Base-by-base conservation (phyloP, 2,797 vertebrate genomes). In the Synanceia verrucosa region DNA sequence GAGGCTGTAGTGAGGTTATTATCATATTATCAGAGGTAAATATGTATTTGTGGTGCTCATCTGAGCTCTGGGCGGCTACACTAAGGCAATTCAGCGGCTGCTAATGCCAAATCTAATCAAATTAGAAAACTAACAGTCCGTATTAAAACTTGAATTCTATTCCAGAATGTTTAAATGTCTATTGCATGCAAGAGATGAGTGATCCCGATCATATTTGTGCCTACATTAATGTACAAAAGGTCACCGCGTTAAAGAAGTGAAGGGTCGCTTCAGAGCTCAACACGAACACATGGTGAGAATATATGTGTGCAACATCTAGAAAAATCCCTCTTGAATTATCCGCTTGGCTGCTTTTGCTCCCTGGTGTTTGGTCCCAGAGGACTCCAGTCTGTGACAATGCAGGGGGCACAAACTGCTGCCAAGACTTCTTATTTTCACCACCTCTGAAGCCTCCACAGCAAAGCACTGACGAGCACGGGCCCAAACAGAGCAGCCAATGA, bases 21-120 rank as follows among this genome's bases (percentile, higher is more conserved):
- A n/a, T n/a, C n/a, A n/a, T 68, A 58, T 79, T 78, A 68, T 79
- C 28, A 51, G 86, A 86, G 82, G 86, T 88, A 90, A 79, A 82
- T 55, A 52, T 60, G 31, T 56, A 37, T 72, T 82, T 39, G 14
- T 39, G 37, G 37, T 39, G 37, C 18, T 84, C 46, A 52, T 80
- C 79, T 84, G 63, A 70, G 78, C 79, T 82, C 34, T 65, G 65
- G 75, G 47, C 34, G 43, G 78, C 71, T 75, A 87, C 56, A 29
- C 80, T 84, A 90, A 90, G 85, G 86, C 88, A 85, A 79, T 75
- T 86, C 58, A 78, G 59, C 12, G 68, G 83, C 34, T 56, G 51
- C 75, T 78, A 84, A 85, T 63, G 61, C 72, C 78, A 76, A 47
- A 50, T 78, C 51, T 69, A 71, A 83, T 84, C 37, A 24, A 79